Conservation (phyloP, 2,113 vertebrate species). For the Apteryx owenii region DNA sequence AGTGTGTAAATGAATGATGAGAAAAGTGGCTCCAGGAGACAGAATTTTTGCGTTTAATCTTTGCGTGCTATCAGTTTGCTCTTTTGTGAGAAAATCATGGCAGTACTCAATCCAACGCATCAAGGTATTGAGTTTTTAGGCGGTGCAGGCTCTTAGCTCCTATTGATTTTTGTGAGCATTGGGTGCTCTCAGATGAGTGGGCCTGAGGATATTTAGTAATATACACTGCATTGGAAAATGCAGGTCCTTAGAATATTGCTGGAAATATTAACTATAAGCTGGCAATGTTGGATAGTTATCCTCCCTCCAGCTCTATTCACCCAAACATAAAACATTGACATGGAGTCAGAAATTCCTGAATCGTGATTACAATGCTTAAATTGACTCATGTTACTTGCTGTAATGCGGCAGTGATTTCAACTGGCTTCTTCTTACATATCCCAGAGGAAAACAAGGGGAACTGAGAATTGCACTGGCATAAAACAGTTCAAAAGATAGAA, state of each 20-base stretch:
- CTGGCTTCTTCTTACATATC: not conserved
- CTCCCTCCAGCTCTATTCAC: not conserved
- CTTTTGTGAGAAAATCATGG: not conserved
- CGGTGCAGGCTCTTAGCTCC: not conserved
- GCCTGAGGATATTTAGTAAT: not conserved
- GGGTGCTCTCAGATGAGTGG: not conserved
- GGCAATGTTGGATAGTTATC: not conserved
- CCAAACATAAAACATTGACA: not conserved
- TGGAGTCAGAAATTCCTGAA: not conserved
- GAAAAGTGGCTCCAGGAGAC: not conserved
- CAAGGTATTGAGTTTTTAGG: not conserved
- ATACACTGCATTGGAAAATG: not conserved
- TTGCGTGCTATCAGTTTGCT: not conserved
- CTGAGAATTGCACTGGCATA: fast-evolving
- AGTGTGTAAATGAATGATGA: not conserved
- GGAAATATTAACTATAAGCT: not conserved
- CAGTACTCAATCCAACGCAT: not conserved
- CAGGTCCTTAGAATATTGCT: not conserved
- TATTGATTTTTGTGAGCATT: not conserved
- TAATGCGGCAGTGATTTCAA: not conserved
- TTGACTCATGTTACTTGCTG: not conserved
- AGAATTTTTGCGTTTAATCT: not conserved
- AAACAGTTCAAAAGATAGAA: not conserved
- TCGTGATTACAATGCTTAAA: not conserved
- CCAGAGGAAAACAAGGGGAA: not conserved